Percentiles rank a stretch among this genome's conserved stretches.
phyloP scores from a whole-genome alignment of 2,888 invertebrate genomes.

The Microchrysa polita region DNA sequence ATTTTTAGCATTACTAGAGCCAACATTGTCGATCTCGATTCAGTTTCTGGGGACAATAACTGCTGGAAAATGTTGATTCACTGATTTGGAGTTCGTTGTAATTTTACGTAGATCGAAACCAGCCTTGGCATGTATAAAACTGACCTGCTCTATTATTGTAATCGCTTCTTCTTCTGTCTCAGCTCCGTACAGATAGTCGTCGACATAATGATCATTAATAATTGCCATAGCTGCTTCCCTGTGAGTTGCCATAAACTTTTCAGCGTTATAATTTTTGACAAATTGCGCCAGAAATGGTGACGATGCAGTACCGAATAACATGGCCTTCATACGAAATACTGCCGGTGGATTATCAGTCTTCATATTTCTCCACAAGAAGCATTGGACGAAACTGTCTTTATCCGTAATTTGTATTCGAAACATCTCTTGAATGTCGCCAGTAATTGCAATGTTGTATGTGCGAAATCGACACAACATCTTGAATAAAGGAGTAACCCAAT shows the following conservation, averaged over 20 bases:
- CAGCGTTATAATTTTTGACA: slow-evolving; percentile 4
- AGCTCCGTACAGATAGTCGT: slow-evolving; percentile 2
- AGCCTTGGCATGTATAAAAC: not conserved
- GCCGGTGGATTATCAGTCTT: not conserved
- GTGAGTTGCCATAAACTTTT: not conserved
- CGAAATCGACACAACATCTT: not conserved
- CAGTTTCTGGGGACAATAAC: not conserved
- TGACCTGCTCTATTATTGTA: not conserved
- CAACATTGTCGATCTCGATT: not conserved
- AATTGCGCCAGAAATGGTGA: slow-evolving; percentile 11
- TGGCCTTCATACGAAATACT: slow-evolving; percentile 5
- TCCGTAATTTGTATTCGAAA: slow-evolving; percentile 6
- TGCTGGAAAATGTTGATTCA: not conserved
- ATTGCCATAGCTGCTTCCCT: not conserved
- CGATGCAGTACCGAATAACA: not conserved
- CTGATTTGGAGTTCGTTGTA: not conserved
- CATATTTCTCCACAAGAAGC: not conserved
- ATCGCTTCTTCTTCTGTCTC: not conserved
- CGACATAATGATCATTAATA: slow-evolving; percentile 1
- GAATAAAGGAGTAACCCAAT: not conserved
- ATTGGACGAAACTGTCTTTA: not conserved
- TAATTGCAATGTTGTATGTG: not conserved
- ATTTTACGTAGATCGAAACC: not conserved
- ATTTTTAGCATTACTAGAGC: not conserved
- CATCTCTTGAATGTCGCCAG: not conserved